Evolutionary conservation across 2,113 vertebrate genomes (phyloP), one percentile per base, ranked within the genome.

Genomic region (Actenoides lindsayi): DNA sequence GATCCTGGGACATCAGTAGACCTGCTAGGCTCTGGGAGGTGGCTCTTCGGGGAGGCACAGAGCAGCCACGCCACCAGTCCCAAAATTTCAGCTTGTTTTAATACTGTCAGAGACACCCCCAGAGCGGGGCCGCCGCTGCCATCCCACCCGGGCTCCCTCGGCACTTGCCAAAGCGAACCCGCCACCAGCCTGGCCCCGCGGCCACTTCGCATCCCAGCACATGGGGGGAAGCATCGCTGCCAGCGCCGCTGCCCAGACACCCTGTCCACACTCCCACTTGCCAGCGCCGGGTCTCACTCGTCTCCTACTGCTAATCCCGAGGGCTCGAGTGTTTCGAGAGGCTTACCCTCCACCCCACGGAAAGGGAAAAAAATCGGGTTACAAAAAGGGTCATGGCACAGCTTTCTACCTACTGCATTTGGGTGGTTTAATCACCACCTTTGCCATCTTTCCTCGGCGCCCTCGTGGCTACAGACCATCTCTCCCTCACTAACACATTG

Each of bases 11-110:
- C 16, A 21, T 23, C 3, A 2, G 20, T 1, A 2, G 59, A 60
- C 15, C 50, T 77, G 11, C 10, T 0, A 0, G 16, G 19, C 24
- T 80, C 64, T 16, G 28, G 23, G 68, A 77, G 7, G 56, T 24
- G 28, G 42, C 20, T 39, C 70, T 39, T 0, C 0, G 0, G 19
- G 62, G 53, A 83, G 23, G 21, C 53, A 57, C 53, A 83, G 20
- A 87, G 23, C 70, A 94, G 54, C 68, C 18, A 14, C 90, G 42
- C 15, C 4, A 11, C 86, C 51, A 67, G 18, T 33, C 44, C 41
- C 13, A 21, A 94, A 88, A 81, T 96, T 95, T 96, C 89, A 96
- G 92, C 96, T 93, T 85, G 67, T 95, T 96, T 97, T 96, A 96
- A 96, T 97, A 97, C 96, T 97, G 95, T 94, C 94, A 96, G 76